Percentiles rank a stretch among this genome's conserved stretches.
phyloP scores from a whole-genome alignment of 1,140 invertebrate species.

The Drosophila punjabiensis region DNA sequence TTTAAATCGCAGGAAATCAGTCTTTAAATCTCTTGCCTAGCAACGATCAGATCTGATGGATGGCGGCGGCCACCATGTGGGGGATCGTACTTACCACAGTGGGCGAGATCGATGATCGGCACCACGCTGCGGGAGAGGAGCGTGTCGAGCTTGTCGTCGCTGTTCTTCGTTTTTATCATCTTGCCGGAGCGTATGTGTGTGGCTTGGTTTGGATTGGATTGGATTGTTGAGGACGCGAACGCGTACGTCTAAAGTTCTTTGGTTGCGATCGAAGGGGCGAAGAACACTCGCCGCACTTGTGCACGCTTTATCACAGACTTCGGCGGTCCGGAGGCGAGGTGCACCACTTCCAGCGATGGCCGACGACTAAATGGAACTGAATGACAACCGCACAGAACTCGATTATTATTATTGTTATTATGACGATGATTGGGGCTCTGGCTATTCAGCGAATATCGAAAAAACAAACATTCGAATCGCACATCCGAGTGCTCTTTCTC shows the following conservation, averaged over 20 bases:
- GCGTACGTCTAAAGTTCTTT: conserved; percentile 57
- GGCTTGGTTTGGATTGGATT: conserved; percentile 2
- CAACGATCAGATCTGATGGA: conserved; percentile 15
- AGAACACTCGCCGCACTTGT: conserved; percentile 55
- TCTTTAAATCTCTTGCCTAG: conserved; percentile 28
- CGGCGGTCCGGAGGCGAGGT: conserved; percentile 17
- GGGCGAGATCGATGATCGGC: conserved; percentile 91
- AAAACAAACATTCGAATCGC: conserved; percentile 50
- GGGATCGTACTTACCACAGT: conserved; percentile 88
- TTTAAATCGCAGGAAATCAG: neutral
- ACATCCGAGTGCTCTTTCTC: conserved; percentile 22
- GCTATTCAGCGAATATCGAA: conserved; percentile 30
- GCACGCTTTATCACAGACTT: conserved; percentile 57
- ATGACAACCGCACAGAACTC: conserved; percentile 38
- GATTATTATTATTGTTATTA: conserved; percentile 53
- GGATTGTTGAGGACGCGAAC: neutral
- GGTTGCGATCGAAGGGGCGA: conserved; percentile 37
- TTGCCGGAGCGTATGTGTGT: conserved; percentile 47
- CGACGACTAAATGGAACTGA: conserved; percentile 59
- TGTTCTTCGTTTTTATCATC: conserved; percentile 75
- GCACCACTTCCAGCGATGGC: conserved; percentile 46
- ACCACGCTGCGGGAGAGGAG: conserved; percentile 89
- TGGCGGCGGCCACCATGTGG: neutral
- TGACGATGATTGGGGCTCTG: conserved; percentile 4
- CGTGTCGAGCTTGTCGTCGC: conserved; percentile 86